These are phyloP conservation scores for Dorcus parallelipipedus DNA, from an alignment of 2,888 invertebrate species.

Conservation along the genomic window DNA sequence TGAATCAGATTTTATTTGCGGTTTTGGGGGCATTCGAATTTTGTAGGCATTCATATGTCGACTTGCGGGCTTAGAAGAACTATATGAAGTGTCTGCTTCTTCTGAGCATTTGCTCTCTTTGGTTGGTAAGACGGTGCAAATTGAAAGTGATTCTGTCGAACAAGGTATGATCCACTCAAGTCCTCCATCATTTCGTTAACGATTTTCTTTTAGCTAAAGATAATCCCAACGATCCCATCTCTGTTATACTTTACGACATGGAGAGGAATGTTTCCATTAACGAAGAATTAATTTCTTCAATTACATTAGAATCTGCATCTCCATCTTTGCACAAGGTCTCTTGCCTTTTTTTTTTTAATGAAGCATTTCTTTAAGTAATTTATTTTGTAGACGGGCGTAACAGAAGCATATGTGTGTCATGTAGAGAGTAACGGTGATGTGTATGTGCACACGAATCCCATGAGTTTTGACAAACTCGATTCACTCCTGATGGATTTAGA, in stretches of 20 bases:
- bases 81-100: conserved; percentile 41
- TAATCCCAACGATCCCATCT: conserved; percentile 28
- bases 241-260: conserved; percentile 40
- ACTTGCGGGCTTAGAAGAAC: conserved; percentile 68
- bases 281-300: conserved; percentile 34
- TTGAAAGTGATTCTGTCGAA: conserved; percentile 45
- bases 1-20: background rate
- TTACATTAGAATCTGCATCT: conserved; percentile 40
- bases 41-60: conserved; percentile 65
- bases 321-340: conserved; percentile 34
- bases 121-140: conserved; percentile 50
- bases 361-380: background rate
- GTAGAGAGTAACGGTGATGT: conserved; percentile 47
- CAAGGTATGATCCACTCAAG: conserved; percentile 1
- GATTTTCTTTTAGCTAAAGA: conserved; percentile 8
- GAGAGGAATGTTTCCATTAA: conserved; percentile 34
- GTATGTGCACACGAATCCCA: conserved; percentile 46
- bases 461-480: conserved; percentile 38
- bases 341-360: background rate
- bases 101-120: conserved; percentile 48
- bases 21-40: background rate
- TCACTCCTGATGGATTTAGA: conserved; percentile 38
- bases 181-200: background rate
- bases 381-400: conserved; percentile 32
- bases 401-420: conserved; percentile 46